Evolutionary conservation across 1,140 invertebrate genomes (phyloP).

Genomic region (Aradophagus sp.): DNA sequence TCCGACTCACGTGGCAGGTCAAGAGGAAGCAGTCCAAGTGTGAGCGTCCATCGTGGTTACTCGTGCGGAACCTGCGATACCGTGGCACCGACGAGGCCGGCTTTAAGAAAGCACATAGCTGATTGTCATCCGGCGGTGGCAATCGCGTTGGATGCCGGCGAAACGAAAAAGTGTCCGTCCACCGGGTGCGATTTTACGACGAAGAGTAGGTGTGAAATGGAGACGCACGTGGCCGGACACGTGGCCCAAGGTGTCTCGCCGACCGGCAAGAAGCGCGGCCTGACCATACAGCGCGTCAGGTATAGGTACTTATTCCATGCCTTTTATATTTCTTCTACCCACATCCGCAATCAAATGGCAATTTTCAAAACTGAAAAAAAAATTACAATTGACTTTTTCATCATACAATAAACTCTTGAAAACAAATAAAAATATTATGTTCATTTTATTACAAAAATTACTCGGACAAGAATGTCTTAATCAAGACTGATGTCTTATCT

Average conservation of each 20-base stretch:
- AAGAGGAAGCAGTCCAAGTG: slow-evolving; percentile 68
- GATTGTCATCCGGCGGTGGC: slow-evolving; percentile 64
- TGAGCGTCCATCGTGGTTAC: slow-evolving; percentile 63
- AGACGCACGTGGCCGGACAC: slow-evolving; percentile 70
- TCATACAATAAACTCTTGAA: too few relatives aligned
- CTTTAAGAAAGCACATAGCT: slow-evolving; percentile 69
- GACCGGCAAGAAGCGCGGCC: slow-evolving; percentile 69
- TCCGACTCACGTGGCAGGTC: slow-evolving; percentile 55
- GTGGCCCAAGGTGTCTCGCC: slow-evolving; percentile 69
- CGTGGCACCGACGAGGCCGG: slow-evolving; percentile 67
- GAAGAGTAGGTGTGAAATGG: slow-evolving; percentile 69
- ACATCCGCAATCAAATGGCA: too few relatives aligned
- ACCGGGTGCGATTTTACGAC: slow-evolving; percentile 70
- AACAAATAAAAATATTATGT: too few relatives aligned
- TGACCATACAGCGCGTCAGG: slow-evolving; percentile 74
- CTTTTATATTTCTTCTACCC: background rate
- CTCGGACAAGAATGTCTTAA: too few relatives aligned
- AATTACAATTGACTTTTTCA: too few relatives aligned
- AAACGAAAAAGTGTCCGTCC: slow-evolving; percentile 68
- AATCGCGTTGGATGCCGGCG: slow-evolving; percentile 56
- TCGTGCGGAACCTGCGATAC: slow-evolving; percentile 69
- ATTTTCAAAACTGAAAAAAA: too few relatives aligned
- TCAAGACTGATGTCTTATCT: too few relatives aligned
- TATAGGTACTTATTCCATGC: slow-evolving; percentile 69
- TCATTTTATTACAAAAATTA: too few relatives aligned